A percentile compares a stretch with the other conserved stretches of the same genome.
Conservation (phyloP, 2,113 vertebrate species). For the Podocnemis expansa region DNA sequence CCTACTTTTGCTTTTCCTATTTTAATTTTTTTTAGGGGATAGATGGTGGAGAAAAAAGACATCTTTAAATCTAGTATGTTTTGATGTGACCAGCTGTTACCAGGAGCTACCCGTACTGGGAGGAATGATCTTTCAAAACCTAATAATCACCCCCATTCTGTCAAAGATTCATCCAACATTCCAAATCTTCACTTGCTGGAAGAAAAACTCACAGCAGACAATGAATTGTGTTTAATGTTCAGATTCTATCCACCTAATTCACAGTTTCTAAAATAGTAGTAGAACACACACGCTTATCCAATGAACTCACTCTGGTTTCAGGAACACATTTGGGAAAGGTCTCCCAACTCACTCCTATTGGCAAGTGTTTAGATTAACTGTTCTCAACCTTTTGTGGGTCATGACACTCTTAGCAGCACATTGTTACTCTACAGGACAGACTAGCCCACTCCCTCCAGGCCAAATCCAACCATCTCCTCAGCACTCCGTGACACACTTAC, state of each 20-base stretch:
- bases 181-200: background rate
- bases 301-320: no score
- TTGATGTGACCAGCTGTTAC: background rate
- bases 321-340: no score
- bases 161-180: background rate
- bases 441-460: no score
- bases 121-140: background rate
- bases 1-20: background rate
- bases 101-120: background rate
- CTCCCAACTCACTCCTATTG: no score
- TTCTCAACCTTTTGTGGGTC: no score
- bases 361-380: no score
- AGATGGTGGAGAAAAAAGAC: background rate
- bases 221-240: background rate
- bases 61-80: background rate
- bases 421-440: no score
- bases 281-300: background rate
- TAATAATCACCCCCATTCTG: background rate
- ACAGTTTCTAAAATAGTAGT: background rate
- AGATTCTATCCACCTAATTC: conserved; percentile 1
- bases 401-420: no score
- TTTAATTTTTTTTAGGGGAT: background rate
- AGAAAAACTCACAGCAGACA: conserved; percentile 16
- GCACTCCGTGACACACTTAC: no score
- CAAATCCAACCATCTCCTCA: no score